phyloP scores from a whole-genome alignment of 1,140 invertebrate genomes.

The Ceratoteleas bidentatus region DNA sequence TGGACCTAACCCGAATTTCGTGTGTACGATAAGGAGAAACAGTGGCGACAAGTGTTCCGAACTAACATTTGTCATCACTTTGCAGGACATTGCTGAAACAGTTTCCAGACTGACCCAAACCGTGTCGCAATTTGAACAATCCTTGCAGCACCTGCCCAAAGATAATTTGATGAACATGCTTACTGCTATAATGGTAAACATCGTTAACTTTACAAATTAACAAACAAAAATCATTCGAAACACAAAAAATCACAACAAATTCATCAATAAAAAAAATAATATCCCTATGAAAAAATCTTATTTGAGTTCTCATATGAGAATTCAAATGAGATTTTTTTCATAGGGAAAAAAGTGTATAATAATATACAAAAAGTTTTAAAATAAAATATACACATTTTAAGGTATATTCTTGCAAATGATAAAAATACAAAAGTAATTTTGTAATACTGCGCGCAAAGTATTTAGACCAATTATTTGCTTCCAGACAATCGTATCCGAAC shows the following conservation, averaged over 20 bases:
- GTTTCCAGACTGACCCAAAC: slow-evolving; percentile 85
- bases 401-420: neutral
- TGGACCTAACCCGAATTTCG: slow-evolving; percentile 52
- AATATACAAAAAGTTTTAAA: too few relatives aligned
- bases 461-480: slow-evolving; percentile 61
- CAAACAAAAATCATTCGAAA: neutral
- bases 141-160: slow-evolving; percentile 85
- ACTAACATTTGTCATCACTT: slow-evolving; percentile 55
- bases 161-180: slow-evolving; percentile 87
- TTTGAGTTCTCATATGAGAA: too few relatives aligned
- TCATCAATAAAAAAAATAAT: slow-evolving; percentile 6
- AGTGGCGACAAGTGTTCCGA: neutral
- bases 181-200: slow-evolving; percentile 85
- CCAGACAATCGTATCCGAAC: slow-evolving; percentile 83
- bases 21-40: slow-evolving; percentile 60
- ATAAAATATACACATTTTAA: too few relatives aligned
- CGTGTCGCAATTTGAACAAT: slow-evolving; percentile 84
- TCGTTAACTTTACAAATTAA: neutral
- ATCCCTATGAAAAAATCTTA: too few relatives aligned
- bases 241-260: neutral
- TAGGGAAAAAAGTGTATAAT: neutral
- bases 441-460: neutral
- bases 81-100: slow-evolving; percentile 86
- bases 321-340: too few relatives aligned
- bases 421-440: neutral